Evolutionary conservation across 2,113 vertebrate species (phyloP), one percentile per base, ranked within the genome.

Genomic region (Carettochelys insculpta): DNA sequence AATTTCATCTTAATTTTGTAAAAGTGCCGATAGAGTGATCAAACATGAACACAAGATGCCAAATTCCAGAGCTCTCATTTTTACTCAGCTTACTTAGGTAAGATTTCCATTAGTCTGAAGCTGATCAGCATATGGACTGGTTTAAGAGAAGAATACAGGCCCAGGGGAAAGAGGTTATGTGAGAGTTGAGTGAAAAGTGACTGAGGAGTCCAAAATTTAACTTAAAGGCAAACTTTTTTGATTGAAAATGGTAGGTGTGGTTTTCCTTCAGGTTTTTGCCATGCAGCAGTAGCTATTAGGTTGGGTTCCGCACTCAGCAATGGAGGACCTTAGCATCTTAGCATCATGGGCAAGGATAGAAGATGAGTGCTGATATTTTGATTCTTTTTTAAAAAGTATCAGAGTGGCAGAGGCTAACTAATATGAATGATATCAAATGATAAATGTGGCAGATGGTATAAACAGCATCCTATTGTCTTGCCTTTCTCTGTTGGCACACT

Each of bases 361-460:
- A 78, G 2, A 13, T 47, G 75, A 43, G 78, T 56, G 85, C 43
- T 95, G 87, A 84, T 73, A 71, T 61, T 34, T 31, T 89, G 88
- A 95, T 90, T 94, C 92, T 17, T n/a, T 93, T 87, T 50, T 43
- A 9, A 52, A 89, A 43, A 87, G n/a, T n/a, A 84, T 93, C 88
- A 93, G 80, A 43, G 54, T 86, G 76, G 79, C 89, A 96, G 92
- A 87, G 82, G 43, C 1, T 8, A 86, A 94, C 78, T 78, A 86
- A 5, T 86, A 89, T 82, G 94, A 95, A 90, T 92, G 86, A 86
- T 92, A 83, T 71, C 71, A 92, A 77, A 88, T 73, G 92, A 95
- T 93, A 94, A 90, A 86, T 83, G 79, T 78, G 95, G 87, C 88
- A 94, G 93, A 65, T 83, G 48, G 78, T 84, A 24, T 76, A 78